phyloP scores from a whole-genome alignment of 2,888 invertebrate genomes.

The Ectobius pallidus region DNA sequence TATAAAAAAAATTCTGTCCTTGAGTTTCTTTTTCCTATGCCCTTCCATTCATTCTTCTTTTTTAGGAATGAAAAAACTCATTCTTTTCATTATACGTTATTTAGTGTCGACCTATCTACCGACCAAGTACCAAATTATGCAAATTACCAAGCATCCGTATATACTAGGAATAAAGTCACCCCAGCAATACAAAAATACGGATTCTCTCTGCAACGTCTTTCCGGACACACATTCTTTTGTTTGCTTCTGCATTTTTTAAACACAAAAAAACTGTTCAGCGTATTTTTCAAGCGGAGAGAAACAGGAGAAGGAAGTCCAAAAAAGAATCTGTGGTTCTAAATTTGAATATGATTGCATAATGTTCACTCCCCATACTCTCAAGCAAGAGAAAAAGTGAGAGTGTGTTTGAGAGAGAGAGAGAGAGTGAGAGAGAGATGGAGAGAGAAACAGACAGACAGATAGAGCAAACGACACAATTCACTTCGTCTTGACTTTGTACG shows the following conservation, averaged over 20 bases:
- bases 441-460: neutral
- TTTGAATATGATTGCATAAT: slow-evolving; percentile 42
- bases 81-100: slow-evolving; percentile 38
- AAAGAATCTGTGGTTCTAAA: slow-evolving; percentile 36
- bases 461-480: slow-evolving; percentile 34
- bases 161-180: too few species aligned
- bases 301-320: slow-evolving; percentile 29
- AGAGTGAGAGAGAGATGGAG: neutral
- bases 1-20: slow-evolving; percentile 19
- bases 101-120: slow-evolving; percentile 44
- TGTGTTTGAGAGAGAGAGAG: too few species aligned
- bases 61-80: slow-evolving; percentile 17
- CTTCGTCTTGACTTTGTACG: slow-evolving; percentile 27
- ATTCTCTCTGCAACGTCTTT: slow-evolving; percentile 58
- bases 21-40: slow-evolving; percentile 18
- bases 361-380: neutral
- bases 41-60: slow-evolving; percentile 17
- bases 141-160: slow-evolving; percentile 54
- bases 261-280: slow-evolving; percentile 31
- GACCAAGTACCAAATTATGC: slow-evolving; percentile 58
- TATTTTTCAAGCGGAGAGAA: slow-evolving; percentile 31
- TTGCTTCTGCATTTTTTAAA: slow-evolving; percentile 26
- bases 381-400: neutral
- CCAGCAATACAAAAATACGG: slow-evolving; percentile 57
- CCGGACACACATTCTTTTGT: slow-evolving; percentile 54